Base-by-base conservation (phyloP, 2,797 vertebrate species). In the Eurystomus glaucurus region DNA sequence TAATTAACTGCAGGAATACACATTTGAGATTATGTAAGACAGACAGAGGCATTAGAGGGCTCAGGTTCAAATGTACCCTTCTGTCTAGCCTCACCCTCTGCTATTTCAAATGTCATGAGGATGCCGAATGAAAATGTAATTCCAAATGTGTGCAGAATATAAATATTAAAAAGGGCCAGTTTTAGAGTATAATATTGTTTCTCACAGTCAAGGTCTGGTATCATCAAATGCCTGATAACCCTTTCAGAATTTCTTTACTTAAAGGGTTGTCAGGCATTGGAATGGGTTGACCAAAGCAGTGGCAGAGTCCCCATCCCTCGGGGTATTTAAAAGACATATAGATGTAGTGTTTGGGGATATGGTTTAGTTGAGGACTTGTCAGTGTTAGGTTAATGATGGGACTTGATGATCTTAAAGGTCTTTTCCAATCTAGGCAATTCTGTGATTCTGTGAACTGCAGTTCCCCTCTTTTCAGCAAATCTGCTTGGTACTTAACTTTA, bases 1-100 rank as follows among this genome's bases (percentile, higher is more conserved):
- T 51, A 95, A 97, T 96, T 95, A 95, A 85, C 37, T 74, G 48
- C 37, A 84, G 60, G 37, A 95, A 14, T 74, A 81, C 50, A 51
- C 82, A 90, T 11, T 9, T 1, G 0, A 93, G 31, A 93, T 76
- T 78, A 92, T 62, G 79, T 84, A 88, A 88, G 88, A 61, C 52
- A 84, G n/a, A 90, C 4, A 79, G 93, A 95, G 55, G 48, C 70
- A 68, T 13, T 66, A 50, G 57, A 76, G 61, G 8, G 46, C 51
- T 93, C 28, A n/a, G 19, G 64, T 94, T 72, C 77, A 86, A 88
- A 55, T 25, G 39, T 12, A 37, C 65, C 22, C 54, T 51, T 76
- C 62, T 79, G 62, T 57, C 23, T 22, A 52, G 11, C 31, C 66
- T 92, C 55, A 66, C 22, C 16, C 66, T 80, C 15, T n/a, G 55